Evolutionary conservation across 2,797 vertebrate species (phyloP), one percentile per base, ranked within the genome.

Genomic region (Onychomys torridus): DNA sequence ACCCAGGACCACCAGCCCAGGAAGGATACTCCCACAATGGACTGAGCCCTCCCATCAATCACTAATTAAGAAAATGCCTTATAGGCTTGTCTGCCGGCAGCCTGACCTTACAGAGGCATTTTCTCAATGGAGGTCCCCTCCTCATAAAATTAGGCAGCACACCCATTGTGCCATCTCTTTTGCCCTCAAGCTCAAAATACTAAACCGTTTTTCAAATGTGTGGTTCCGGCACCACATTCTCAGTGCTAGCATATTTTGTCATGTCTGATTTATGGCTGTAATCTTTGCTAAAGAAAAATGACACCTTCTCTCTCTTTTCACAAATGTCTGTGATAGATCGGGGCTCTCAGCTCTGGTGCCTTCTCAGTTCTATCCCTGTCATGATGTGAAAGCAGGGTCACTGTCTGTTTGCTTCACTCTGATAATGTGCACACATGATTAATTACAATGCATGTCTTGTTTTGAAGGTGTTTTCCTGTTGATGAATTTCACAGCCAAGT

Each of bases 401-500:
- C 25, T 29, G 34, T 91, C 75, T 25, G 25, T 88, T 67, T 86
- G 17, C 93, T 57, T 6, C 57, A 65, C 57, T 59, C 13, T 40
- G 43, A 89, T 89, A 61, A 25, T 46, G 88, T 27, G 61, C 16
- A 94, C 57, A 78, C 19, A 63, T 78, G 96, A 32, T 91, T 77
- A 34, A 89, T 97, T 96, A 93, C 73, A 49, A 97, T 85, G 59
- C 69, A 63, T 78, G 90, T 34, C 94, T 93, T 88, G 37, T 49
- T 95, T 95, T 52, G 93, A 92, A 92, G 52, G 89, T 40, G 82
- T 94, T 27, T 76, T 93, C 90, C 85, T 97, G 67, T 77, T 23
- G 52, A 87, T 97, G 96, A 94, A 96, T 96, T 97, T 95, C 77
- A 91, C 75, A 96, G 92, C 73, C 89, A 49, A 97, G 90, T 83